These are phyloP conservation scores for Enteromius radiatus DNA, from an alignment of 2,797 vertebrate genomes.

Conservation along the genomic window DNA sequence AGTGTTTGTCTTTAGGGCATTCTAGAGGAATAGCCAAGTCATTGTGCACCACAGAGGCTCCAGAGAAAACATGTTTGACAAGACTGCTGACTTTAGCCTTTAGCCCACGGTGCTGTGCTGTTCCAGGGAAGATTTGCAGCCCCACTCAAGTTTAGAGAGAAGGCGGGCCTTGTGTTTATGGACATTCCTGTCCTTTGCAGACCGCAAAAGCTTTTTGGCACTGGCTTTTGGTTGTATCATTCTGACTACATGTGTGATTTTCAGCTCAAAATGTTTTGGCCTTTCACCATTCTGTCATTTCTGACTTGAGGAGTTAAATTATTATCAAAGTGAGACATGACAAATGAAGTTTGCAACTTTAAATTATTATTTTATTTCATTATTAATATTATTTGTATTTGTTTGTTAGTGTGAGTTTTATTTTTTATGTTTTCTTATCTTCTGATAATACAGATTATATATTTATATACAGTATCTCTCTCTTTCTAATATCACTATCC, in stretches of 20 bases:
- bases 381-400: background rate
- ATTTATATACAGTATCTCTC: background rate
- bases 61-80: conserved; percentile 57
- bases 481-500: conserved; percentile 44
- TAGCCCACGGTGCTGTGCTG: conserved; percentile 58
- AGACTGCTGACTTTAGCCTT: conserved; percentile 59
- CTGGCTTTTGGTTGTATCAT: conserved; percentile 65
- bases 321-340: conserved; percentile 55
- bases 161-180: conserved; percentile 73
- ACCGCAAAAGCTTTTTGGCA: conserved; percentile 66
- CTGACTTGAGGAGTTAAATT: conserved; percentile 61
- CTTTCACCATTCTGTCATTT: conserved; percentile 44
- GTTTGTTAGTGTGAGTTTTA: background rate
- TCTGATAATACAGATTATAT: background rate
- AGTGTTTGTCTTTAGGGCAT: conserved; percentile 33
- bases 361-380: background rate
- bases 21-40: conserved; percentile 58
- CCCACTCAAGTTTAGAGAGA: conserved; percentile 61
- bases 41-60: conserved; percentile 58
- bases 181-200: conserved; percentile 64
- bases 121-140: conserved; percentile 30
- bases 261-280: conserved; percentile 34
- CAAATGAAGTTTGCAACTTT: conserved; percentile 40
- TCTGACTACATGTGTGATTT: conserved; percentile 49
- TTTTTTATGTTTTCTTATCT: background rate